Percentiles rank a stretch among this genome's conserved stretches.
Conservation (phyloP, 2,888 invertebrate genomes). For the Lasius fuliginosus region DNA sequence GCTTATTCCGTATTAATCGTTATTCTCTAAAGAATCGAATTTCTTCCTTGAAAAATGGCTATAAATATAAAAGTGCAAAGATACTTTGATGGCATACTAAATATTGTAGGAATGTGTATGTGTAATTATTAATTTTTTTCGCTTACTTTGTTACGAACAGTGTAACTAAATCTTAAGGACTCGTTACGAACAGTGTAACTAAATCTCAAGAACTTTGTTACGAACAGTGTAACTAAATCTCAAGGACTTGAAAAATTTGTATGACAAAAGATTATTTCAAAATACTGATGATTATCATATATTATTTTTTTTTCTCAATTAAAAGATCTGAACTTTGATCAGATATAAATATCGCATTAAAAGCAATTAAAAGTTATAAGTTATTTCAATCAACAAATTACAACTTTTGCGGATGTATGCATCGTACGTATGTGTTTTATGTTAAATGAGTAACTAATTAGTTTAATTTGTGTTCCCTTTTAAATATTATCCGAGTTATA, state of each 20-base stretch:
- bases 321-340: background rate
- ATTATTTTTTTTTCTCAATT: background rate
- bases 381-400: background rate
- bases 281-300: background rate
- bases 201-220: background rate
- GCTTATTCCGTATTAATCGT: too few species aligned
- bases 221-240: background rate
- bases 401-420: background rate
- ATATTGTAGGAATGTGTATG: background rate
- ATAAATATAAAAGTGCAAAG: background rate
- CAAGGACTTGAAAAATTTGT: background rate
- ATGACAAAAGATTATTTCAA: background rate
- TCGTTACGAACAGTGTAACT: background rate
- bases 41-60: background rate
- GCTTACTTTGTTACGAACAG: background rate
- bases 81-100: background rate
- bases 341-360: background rate
- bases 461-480: background rate
- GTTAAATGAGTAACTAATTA: background rate
- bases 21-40: background rate
- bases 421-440: background rate
- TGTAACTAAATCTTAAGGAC: background rate
- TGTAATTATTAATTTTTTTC: background rate
- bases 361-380: too few species aligned
- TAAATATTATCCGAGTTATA: constrained; percentile 24